A percentile compares a stretch with the other conserved stretches of the same genome.
Conservation (phyloP, 2,888 invertebrate species). For the Pyrrhia umbra region DNA sequence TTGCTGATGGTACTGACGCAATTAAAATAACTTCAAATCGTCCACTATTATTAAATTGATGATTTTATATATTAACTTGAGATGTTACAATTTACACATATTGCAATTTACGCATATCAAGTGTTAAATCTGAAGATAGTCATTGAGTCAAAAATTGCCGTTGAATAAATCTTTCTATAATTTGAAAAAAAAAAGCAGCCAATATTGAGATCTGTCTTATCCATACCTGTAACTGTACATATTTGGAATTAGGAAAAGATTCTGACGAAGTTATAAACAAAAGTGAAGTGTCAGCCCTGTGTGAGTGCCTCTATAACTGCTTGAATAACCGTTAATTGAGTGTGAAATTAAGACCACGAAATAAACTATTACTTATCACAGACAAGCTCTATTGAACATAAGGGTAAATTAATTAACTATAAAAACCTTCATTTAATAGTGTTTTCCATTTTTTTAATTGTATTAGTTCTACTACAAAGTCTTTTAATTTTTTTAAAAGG, state of each 20-base stretch:
- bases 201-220: too few relatives aligned
- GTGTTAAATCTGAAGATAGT: too few relatives aligned
- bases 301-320: background rate
- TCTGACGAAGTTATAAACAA: too few relatives aligned
- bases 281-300: background rate
- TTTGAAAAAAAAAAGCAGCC: too few relatives aligned
- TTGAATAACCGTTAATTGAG: constrained; percentile 19
- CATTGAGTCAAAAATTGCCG: too few relatives aligned
- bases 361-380: constrained; percentile 19
- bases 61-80: constrained; percentile 19
- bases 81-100: background rate
- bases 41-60: constrained; percentile 26
- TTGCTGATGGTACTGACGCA: constrained; percentile 41
- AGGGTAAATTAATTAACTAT: background rate
- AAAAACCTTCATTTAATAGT: background rate
- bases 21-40: constrained; percentile 45
- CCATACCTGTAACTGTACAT: too few relatives aligned
- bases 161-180: too few relatives aligned
- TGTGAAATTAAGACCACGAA: constrained; percentile 29
- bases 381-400: constrained; percentile 29
- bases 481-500: too few relatives aligned
- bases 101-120: too few relatives aligned
- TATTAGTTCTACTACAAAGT: too few relatives aligned
- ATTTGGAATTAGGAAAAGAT: too few relatives aligned
- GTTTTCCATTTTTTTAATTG: background rate